Conservation (phyloP, 2,113 vertebrate genomes). For the Eulemur macaco region DNA sequence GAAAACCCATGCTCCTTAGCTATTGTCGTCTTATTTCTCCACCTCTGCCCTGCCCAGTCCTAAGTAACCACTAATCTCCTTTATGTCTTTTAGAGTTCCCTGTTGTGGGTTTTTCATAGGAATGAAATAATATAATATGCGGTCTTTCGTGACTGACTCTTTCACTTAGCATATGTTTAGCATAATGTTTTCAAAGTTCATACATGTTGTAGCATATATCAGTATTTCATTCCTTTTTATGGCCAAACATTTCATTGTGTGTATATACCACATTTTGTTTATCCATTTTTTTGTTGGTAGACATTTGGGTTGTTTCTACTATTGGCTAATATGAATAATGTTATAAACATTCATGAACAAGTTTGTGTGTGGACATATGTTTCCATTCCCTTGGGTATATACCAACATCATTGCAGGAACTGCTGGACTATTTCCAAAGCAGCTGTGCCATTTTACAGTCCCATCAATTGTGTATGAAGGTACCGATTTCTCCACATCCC, state of each 20-base stretch:
- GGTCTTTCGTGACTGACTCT: not conserved
- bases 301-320: not conserved
- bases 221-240: not conserved
- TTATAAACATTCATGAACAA: not conserved
- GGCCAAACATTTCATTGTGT: not conserved
- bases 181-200: not conserved
- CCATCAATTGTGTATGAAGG: not conserved
- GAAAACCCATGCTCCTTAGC: not conserved
- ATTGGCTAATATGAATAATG: not conserved
- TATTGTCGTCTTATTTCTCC: not conserved
- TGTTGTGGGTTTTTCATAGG: not conserved
- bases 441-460: not conserved
- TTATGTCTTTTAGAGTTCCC: not conserved
- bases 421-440: not conserved
- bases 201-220: not conserved
- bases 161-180: not conserved
- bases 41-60: not conserved
- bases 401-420: not conserved
- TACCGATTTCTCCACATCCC: not conserved
- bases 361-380: not conserved
- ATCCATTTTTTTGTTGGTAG: not conserved
- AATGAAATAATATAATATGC: not conserved
- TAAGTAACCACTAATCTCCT: not conserved
- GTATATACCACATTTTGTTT: not conserved
- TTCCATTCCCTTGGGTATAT: not conserved